phyloP scores from a whole-genome alignment of 64 coral and sea anemone species.

The Anthopleura sola region DNA sequence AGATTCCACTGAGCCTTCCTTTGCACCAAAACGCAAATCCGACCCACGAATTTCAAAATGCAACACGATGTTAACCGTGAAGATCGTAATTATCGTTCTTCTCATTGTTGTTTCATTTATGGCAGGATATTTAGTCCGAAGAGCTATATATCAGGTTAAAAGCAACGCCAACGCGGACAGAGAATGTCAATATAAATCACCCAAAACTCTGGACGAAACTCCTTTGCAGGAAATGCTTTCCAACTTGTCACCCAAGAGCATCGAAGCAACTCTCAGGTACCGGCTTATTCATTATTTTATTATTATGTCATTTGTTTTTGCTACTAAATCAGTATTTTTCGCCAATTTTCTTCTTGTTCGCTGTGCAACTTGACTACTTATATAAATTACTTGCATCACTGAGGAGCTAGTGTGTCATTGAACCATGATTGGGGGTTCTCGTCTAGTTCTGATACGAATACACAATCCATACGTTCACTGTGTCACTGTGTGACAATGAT shows the following conservation, averaged over 20 bases:
- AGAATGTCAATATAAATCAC: conserved; percentile 14
- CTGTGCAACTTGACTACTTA: background rate
- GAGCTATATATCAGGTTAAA: conserved; percentile 44
- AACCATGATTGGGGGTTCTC: background rate
- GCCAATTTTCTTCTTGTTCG: background rate
- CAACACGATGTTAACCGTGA: conserved; percentile 20
- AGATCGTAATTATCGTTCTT: conserved; percentile 42
- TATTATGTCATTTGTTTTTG: too few species aligned
- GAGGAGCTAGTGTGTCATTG: background rate
- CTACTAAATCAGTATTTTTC: background rate
- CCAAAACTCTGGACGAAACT: background rate
- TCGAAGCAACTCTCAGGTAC: conserved; percentile 73
- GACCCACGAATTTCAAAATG: conserved; percentile 2
- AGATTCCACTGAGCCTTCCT: conserved; percentile 48
- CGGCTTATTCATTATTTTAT: background rate
- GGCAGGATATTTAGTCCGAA: conserved; percentile 72
- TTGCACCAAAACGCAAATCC: conserved; percentile 13
- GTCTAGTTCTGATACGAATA: background rate
- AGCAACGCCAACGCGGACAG: conserved; percentile 19
- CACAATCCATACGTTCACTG: too few species aligned
- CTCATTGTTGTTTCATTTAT: conserved; percentile 66
- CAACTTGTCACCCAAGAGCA: conserved; percentile 60
- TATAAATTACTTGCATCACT: background rate
- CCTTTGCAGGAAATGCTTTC: conserved; percentile 59
- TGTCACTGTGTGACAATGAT: background rate